A percentile compares a stretch with the other conserved stretches of the same genome.
Evolutionary conservation across 2,888 invertebrate species (phyloP).

Genomic region (Boloria selene): DNA sequence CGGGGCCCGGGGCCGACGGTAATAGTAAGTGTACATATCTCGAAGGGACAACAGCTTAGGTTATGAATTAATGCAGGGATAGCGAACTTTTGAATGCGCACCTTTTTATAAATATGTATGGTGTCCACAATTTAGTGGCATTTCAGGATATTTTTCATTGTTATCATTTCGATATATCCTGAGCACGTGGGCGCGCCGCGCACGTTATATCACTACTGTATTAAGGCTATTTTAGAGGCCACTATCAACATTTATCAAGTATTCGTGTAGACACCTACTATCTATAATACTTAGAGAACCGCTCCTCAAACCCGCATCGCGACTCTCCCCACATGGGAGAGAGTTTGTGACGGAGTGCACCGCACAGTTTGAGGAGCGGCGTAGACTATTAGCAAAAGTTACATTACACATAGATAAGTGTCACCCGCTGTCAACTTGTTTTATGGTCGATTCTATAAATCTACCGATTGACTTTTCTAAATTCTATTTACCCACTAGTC

Average conservation of each 20-base stretch:
- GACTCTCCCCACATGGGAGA: not conserved
- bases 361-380: not conserved
- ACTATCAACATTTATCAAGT: slow-evolving; percentile 44
- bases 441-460: not conserved
- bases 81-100: slow-evolving; percentile 7
- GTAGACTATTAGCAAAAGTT: not conserved
- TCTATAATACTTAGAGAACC: not conserved
- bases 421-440: not conserved
- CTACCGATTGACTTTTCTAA: not conserved
- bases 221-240: slow-evolving; percentile 54
- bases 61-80: slow-evolving; percentile 27
- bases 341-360: not conserved
- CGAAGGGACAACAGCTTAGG: slow-evolving; percentile 42
- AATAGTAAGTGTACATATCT: slow-evolving; percentile 54
- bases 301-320: not conserved
- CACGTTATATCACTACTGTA: slow-evolving; percentile 46
- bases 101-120: slow-evolving; percentile 9
- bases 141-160: slow-evolving; percentile 1
- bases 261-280: slow-evolving; percentile 46
- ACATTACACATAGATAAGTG: slow-evolving; percentile 3
- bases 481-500: not conserved
- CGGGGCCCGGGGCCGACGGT: not conserved
- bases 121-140: not conserved
- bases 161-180: not conserved
- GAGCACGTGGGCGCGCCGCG: slow-evolving; percentile 6